Conservation (phyloP, 2,888 invertebrate species). For the Leucophenga maculata region DNA sequence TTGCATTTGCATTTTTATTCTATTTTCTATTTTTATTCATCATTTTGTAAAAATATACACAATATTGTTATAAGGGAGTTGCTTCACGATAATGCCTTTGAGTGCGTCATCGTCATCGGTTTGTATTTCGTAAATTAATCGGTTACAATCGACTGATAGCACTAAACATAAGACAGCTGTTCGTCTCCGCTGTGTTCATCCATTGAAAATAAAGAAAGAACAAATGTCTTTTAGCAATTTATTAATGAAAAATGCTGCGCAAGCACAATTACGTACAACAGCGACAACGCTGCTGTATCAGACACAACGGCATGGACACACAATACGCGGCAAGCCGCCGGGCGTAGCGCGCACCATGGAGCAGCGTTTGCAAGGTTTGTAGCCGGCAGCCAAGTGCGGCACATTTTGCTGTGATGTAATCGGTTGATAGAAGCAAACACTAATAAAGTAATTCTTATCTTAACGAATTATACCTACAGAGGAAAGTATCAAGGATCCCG, state of each 20-base stretch:
- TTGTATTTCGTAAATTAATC: no score
- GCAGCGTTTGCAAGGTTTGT: slow-evolving; percentile 79
- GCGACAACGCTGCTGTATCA: slow-evolving; percentile 38
- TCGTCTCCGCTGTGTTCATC: no score
- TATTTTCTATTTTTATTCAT: no score
- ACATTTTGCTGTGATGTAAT: slow-evolving; percentile 46
- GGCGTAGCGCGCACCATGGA: slow-evolving; percentile 79
- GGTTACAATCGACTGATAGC: no score
- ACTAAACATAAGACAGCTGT: no score
- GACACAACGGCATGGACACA: slow-evolving; percentile 73
- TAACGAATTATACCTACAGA: slow-evolving; percentile 43
- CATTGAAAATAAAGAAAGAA: background rate
- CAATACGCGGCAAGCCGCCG: slow-evolving; percentile 81
- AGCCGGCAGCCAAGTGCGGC: slow-evolving; percentile 62
- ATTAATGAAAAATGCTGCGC: slow-evolving; percentile 57
- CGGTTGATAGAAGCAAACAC: slow-evolving; percentile 5
- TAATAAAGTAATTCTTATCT: slow-evolving; percentile 12
- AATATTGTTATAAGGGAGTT: no score
- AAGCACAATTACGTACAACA: slow-evolving; percentile 44
- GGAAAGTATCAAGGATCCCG: slow-evolving; percentile 73
- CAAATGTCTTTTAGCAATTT: slow-evolving; percentile 64
- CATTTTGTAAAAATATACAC: no score
- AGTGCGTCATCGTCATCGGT: no score
- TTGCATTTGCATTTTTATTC: no score
- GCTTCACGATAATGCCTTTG: no score